Evolutionary conservation across 2,888 invertebrate species (phyloP), one percentile per base, ranked within the genome.

Genomic region (Xanthorhoe designata): DNA sequence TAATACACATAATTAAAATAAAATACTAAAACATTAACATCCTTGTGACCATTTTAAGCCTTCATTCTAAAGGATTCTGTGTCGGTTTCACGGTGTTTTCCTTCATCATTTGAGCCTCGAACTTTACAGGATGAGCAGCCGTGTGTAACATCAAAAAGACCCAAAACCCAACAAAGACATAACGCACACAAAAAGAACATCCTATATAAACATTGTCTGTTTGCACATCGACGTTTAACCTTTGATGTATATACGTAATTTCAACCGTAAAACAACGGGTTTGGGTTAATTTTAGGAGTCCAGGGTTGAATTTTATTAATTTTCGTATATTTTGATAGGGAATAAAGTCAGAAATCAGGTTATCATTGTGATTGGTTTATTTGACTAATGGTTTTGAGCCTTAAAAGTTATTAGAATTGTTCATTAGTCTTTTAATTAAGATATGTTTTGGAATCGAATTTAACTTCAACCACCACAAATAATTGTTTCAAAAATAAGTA

Each of bases 171-270:
- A 67, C 67, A 67, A 60, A 68, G 67, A 64, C 63, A 68, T 63
- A 64, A 68, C 50, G 56, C 66, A 66, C 53, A 67, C 67, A 67
- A 63, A 68, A 64, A 68, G 67, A 55, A 67, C 63, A 64, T 38
- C 63, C 67, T 57, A n/a, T 68, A 29, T 64, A 60, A 68, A 68
- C 67, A 64, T 6, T 13, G 47, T n/a, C 1, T 60, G 66, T 61
- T 66, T 52, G 61, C 53, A 56, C 58, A 60, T 63, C 55, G 35
- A 38, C 52, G 57, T 61, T 57, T 54, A 61, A 54, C 64, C 59
- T 64, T 55, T 50, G 58, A 59, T 19, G 58, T 53, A 29, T 32
- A 42, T 60, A 63, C 51, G 38, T 35, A 49, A 51, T 59, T 55
- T 61, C 42, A 62, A 38, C 56, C 64, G 45, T 64, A 60, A 38